Percentiles rank a stretch among this genome's conserved stretches.
Evolutionary conservation across 2,113 vertebrate genomes (phyloP).

Genomic region (Nannospalax galili): DNA sequence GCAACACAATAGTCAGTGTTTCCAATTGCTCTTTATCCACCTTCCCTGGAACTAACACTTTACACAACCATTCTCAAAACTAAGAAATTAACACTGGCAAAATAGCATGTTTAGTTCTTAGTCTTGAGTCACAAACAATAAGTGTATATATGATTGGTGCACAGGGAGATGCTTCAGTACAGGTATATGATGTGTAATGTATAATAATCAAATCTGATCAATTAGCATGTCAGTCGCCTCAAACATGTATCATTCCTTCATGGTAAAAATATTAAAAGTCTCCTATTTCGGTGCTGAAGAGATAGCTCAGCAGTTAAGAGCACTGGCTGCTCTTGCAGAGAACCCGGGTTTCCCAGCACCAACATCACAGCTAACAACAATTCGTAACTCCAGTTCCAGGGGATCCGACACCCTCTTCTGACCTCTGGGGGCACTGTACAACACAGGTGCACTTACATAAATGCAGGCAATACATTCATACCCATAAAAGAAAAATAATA

Average conservation of each 20-base stretch:
- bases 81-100: not conserved
- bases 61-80: not conserved
- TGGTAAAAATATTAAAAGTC: not conserved
- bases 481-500: no score
- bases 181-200: not conserved
- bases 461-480: no score
- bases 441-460: no score
- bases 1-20: not conserved
- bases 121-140: not conserved
- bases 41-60: not conserved
- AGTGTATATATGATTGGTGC: not conserved
- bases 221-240: not conserved
- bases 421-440: no score
- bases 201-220: not conserved
- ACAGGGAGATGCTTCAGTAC: not conserved
- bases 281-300: no score
- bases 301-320: no score
- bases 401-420: no score
- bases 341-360: no score
- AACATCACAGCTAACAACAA: no score
- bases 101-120: not conserved
- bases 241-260: not conserved
- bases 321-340: no score
- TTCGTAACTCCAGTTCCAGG: no score
- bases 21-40: not conserved